Percentiles rank a stretch among this genome's conserved stretches.
These are phyloP conservation scores for Dreissena rostriformis DNA, from an alignment of 1,140 invertebrate species.

Conservation along the genomic window DNA sequence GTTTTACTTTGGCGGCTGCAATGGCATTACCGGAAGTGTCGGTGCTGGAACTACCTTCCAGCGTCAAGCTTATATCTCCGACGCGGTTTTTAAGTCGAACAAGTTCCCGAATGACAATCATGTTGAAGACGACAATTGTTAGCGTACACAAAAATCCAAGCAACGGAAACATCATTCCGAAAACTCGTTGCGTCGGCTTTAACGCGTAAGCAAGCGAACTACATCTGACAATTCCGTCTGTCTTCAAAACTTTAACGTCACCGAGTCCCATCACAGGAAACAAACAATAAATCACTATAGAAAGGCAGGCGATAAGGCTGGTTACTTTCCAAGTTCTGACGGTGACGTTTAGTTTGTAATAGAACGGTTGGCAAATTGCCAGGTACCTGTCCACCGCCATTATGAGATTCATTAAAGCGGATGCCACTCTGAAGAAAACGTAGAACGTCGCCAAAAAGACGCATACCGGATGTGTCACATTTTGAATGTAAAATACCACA, in stretches of 20 bases:
- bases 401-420: constrained; percentile 27
- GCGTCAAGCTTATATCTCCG: background rate
- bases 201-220: constrained; percentile 12
- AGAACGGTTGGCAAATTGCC: constrained; percentile 44
- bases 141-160: constrained; percentile 21
- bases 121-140: constrained; percentile 27
- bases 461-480: too few relatives aligned
- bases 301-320: constrained; percentile 15
- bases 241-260: background rate
- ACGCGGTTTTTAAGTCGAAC: constrained; percentile 31
- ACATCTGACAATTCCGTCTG: constrained; percentile 5
- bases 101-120: constrained; percentile 23
- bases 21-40: background rate
- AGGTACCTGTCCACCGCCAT: constrained; percentile 42
- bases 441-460: constrained; percentile 8
- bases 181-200: constrained; percentile 8
- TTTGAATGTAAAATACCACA: background rate
- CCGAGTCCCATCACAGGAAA: constrained; percentile 48
- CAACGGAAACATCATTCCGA: constrained; percentile 23
- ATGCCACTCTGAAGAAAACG: constrained; percentile 17
- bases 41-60: background rate
- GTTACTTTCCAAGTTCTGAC: constrained; percentile 39
- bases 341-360: constrained; percentile 35
- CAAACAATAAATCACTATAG: background rate
- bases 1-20: constrained; percentile 6